phyloP scores from a whole-genome alignment of 2,888 invertebrate genomes.

The Standfussiana lucernea region DNA sequence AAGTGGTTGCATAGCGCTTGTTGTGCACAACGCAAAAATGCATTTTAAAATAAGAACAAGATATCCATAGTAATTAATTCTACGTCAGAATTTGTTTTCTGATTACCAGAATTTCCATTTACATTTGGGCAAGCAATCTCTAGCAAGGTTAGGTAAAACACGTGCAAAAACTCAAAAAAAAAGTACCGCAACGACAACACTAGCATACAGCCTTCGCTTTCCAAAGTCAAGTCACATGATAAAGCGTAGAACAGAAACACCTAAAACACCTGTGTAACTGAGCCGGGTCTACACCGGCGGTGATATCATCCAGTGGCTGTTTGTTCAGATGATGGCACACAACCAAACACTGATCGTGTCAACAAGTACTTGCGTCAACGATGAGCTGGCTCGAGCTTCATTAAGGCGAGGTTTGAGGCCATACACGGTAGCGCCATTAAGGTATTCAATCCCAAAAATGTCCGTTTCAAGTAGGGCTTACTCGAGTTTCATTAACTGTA shows the following conservation, averaged over 20 bases:
- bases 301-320: constrained; percentile 82
- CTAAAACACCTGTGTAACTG: constrained; percentile 73
- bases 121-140: not conserved
- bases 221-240: constrained; percentile 25
- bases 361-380: constrained; percentile 81
- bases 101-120: not conserved
- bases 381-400: constrained; percentile 74
- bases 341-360: constrained; percentile 68
- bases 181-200: not conserved
- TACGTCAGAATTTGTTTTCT: no score
- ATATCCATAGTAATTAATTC: not conserved
- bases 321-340: constrained; percentile 81
- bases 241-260: constrained; percentile 47
- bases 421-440: not conserved
- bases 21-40: not conserved
- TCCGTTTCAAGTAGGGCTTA: not conserved
- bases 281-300: constrained; percentile 60
- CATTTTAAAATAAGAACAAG: not conserved
- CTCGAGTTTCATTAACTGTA: not conserved
- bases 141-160: not conserved
- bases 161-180: not conserved
- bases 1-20: not conserved
- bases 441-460: not conserved
- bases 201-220: constrained; percentile 2
- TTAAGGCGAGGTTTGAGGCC: constrained; percentile 9